Evolutionary conservation across 2,888 invertebrate species (phyloP).

Genomic region (Tuberolachnus salignus): DNA sequence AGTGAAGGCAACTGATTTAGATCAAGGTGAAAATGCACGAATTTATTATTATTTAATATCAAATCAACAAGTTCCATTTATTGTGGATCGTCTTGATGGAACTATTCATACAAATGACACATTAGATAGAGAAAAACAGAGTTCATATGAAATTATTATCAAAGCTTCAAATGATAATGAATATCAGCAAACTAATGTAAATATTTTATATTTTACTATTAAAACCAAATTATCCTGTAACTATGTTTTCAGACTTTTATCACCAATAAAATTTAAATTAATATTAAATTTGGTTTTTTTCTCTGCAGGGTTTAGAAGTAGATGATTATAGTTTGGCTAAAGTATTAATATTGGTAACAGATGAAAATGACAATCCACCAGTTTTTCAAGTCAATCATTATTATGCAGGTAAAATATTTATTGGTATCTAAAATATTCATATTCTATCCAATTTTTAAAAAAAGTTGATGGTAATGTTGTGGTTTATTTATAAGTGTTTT

Average conservation of each 20-base stretch:
- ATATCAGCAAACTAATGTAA: constrained; percentile 67
- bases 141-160: constrained; percentile 77
- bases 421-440: neutral
- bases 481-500: too few relatives aligned
- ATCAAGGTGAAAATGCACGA: constrained; percentile 80
- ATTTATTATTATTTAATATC: constrained; percentile 82
- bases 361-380: constrained; percentile 86
- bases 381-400: constrained; percentile 71
- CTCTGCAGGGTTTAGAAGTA: constrained; percentile 59
- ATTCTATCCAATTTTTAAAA: too few relatives aligned
- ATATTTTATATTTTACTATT: neutral
- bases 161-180: constrained; percentile 85
- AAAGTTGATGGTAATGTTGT: too few relatives aligned
- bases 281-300: neutral
- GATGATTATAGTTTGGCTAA: constrained; percentile 75
- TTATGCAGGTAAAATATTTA: constrained; percentile 67
- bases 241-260: neutral
- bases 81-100: constrained; percentile 80
- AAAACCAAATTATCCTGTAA: neutral
- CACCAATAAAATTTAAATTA: neutral
- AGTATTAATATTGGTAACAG: constrained; percentile 75
- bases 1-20: constrained; percentile 76
- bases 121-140: constrained; percentile 80
- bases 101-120: constrained; percentile 78
- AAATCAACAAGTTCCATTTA: constrained; percentile 80